Evolutionary conservation across 2,797 vertebrate species (phyloP).

Genomic region (Chaetodon trifasciatus): DNA sequence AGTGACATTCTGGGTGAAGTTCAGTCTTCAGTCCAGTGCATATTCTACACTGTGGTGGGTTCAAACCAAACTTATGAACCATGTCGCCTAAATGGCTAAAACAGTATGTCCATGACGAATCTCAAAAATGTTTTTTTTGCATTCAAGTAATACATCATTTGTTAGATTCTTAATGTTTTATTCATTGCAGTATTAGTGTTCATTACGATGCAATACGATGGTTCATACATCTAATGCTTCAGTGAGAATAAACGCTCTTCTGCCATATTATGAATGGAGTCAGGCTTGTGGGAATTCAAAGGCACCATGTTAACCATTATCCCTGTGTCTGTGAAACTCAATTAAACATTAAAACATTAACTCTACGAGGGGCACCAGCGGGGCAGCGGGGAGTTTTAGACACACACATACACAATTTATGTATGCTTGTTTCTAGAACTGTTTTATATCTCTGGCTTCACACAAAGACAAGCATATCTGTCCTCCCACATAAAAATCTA

Average conservation of each 20-base stretch:
- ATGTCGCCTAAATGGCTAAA: neutral
- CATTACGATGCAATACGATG: neutral
- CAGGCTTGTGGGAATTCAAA: slow-evolving; percentile 36
- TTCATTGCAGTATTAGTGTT: neutral
- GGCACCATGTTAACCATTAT: slow-evolving; percentile 64
- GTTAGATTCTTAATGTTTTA: neutral
- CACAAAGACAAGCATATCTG: neutral
- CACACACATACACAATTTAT: neutral
- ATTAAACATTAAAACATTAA: slow-evolving; percentile 75
- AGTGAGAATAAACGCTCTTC: slow-evolving; percentile 1
- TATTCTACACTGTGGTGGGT: neutral
- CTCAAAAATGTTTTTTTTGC: neutral
- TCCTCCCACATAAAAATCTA: neutral
- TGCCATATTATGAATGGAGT: slow-evolving; percentile 38
- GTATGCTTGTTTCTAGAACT: slow-evolving; percentile 1
- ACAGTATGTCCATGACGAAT: neutral
- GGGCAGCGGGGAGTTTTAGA: neutral
- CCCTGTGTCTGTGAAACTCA: slow-evolving; percentile 43
- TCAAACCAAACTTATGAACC: neutral
- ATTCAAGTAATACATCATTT: neutral
- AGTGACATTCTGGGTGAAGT: slow-evolving; percentile 3
- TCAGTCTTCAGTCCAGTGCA: neutral
- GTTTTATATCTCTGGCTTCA: neutral
- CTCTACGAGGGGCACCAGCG: slow-evolving; percentile 9
- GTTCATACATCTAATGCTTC: neutral